Evolutionary conservation across 2,888 invertebrate species (phyloP).

Genomic region (Machimus rusticus): DNA sequence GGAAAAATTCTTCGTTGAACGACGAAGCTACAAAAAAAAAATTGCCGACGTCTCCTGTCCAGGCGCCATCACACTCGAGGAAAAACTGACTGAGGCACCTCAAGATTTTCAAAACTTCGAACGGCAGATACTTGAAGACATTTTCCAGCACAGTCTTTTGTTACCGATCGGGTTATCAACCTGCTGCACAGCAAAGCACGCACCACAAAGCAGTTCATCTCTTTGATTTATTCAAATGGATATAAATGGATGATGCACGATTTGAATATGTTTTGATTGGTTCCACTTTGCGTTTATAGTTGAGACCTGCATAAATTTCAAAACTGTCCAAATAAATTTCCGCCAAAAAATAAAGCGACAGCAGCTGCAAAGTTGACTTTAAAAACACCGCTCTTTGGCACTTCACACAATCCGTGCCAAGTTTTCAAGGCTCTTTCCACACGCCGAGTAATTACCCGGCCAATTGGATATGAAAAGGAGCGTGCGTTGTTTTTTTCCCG

Average conservation of each 20-base stretch:
- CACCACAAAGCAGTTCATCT: background rate
- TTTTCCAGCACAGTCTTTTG: background rate
- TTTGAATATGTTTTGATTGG: conserved; percentile 30
- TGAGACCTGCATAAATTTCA: background rate
- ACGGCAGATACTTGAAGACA: background rate
- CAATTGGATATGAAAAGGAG: background rate
- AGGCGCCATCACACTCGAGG: background rate
- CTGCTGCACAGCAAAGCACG: background rate
- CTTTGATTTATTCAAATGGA: background rate
- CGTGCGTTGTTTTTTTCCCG: background rate
- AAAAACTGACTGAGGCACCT: background rate
- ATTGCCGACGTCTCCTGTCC: conserved; percentile 2
- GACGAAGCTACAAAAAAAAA: background rate
- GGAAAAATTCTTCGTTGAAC: background rate
- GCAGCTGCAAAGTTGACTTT: background rate
- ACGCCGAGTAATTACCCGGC: background rate
- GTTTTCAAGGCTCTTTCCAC: background rate
- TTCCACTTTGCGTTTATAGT: background rate
- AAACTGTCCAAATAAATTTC: conserved; percentile 2
- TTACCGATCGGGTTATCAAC: background rate
- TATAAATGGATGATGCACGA: background rate
- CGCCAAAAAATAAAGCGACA: background rate
- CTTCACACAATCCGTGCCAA: background rate
- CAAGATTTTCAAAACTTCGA: background rate
- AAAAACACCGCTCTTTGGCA: background rate